These are phyloP conservation scores for Oreotrochilus melanogaster DNA, from an alignment of 2,113 vertebrate species.

Conservation along the genomic window DNA sequence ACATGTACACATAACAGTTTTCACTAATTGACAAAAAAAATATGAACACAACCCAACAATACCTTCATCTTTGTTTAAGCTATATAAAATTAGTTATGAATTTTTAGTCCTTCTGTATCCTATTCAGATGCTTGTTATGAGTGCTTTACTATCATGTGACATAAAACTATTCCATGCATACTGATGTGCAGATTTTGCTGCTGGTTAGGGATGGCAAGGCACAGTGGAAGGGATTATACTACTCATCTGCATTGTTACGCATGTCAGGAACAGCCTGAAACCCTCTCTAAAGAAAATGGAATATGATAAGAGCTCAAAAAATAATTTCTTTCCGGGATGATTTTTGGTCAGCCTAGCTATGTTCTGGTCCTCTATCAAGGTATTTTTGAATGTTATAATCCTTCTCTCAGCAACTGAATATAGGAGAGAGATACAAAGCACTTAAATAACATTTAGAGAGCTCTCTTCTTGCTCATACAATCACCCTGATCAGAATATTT, in stretches of 20 bases:
- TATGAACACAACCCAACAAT: not conserved
- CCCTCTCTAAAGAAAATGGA: not conserved
- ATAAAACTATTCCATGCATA: not conserved
- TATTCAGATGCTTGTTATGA: not conserved
- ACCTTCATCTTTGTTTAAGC: not conserved
- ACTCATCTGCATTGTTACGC: not conserved
- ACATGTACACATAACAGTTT: not conserved
- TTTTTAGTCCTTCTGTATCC: not conserved
- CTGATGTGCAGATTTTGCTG: not conserved
- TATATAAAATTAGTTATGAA: not conserved
- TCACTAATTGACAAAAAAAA: not conserved
- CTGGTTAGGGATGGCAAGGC: not conserved
- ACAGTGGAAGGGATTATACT: not conserved
- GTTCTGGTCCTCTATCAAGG: not conserved
- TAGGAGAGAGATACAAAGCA: not conserved
- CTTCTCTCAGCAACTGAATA: not conserved
- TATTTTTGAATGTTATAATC: not conserved
- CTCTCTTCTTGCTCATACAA: not conserved
- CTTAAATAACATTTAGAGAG: not conserved
- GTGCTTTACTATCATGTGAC: fast-evolving
- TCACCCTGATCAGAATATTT: not conserved
- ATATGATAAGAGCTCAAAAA: not conserved
- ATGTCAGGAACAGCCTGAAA: not conserved
- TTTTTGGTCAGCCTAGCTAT: not conserved
- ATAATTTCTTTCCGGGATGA: not conserved